phyloP scores from a whole-genome alignment of 2,888 invertebrate species.

The Electrophaes corylata region DNA sequence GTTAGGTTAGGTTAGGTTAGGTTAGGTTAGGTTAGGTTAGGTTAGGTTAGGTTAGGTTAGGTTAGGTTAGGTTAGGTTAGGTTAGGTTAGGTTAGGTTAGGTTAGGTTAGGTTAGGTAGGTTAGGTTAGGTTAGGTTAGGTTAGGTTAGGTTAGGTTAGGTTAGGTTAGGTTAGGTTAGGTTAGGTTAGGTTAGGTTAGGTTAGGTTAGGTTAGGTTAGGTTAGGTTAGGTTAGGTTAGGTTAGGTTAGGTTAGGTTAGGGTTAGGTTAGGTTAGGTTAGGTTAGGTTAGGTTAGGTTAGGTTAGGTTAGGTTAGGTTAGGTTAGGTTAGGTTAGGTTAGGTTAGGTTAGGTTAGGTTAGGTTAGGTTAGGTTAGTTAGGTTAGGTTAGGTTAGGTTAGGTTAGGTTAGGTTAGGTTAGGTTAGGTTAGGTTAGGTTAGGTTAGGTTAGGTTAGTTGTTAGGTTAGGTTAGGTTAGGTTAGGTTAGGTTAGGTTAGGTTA shows the following conservation, averaged over 20 bases:
- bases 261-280: conserved; percentile 23
- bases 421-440: conserved; percentile 28
- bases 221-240: conserved; percentile 29
- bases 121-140: conserved; percentile 37
- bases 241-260: conserved; percentile 28
- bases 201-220: conserved; percentile 10
- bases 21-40: conserved; percentile 36
- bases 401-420: conserved; percentile 30
- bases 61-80: conserved; percentile 35
- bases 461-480: conserved; percentile 30
- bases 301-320: conserved; percentile 27
- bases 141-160: conserved; percentile 38
- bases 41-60: conserved; percentile 40
- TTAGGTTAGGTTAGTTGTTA: too few species aligned
- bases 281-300: conserved; percentile 28
- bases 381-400: conserved; percentile 25
- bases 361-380: conserved; percentile 29
- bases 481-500: conserved; percentile 29
- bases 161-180: conserved; percentile 36
- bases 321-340: conserved; percentile 30
- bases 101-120: conserved; percentile 37
- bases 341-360: conserved; percentile 29
- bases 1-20: conserved; percentile 37
- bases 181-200: conserved; percentile 31
- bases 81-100: conserved; percentile 36